Conservation (phyloP, 2,888 invertebrate species). For the Lepidocyrtoides sp. region DNA sequence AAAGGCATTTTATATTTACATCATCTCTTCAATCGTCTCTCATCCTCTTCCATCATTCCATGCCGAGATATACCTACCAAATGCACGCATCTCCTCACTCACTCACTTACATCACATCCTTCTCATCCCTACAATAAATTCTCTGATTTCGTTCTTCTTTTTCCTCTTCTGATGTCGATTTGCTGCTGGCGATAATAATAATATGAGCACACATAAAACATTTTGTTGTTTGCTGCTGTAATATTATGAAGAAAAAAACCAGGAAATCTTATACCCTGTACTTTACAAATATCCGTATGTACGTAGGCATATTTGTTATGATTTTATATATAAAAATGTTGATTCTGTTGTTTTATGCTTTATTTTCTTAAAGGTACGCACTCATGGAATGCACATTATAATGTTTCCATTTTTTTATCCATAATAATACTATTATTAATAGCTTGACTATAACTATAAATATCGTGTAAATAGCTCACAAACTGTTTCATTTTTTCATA, state of each 20-base stretch:
- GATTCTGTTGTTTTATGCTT: not conserved
- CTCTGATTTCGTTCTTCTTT: slow-evolving; percentile 28
- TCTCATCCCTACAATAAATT: not conserved
- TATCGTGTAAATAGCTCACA: not conserved
- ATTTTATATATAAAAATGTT: not conserved
- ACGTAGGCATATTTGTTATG: not conserved
- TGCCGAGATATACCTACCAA: not conserved
- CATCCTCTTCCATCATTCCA: not conserved
- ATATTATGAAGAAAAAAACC: not conserved
- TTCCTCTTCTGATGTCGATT: not conserved
- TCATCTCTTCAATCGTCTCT: not conserved
- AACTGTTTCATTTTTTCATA: not conserved
- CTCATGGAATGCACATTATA: not conserved
- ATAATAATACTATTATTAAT: not conserved
- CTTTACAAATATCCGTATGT: not conserved
- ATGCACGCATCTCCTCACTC: not conserved
- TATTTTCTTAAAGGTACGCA: not conserved
- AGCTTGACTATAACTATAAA: not conserved
- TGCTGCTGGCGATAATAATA: slow-evolving; percentile 59
- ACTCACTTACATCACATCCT: slow-evolving; percentile 1
- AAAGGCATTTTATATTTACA: slow-evolving; percentile 33
- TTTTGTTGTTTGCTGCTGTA: not conserved
- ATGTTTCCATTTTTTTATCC: slow-evolving; percentile 11
- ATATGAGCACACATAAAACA: slow-evolving; percentile 50
- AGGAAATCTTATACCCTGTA: slow-evolving; percentile 41